phyloP scores from a whole-genome alignment of 2,113 vertebrate species.

The Noctilio leporinus region DNA sequence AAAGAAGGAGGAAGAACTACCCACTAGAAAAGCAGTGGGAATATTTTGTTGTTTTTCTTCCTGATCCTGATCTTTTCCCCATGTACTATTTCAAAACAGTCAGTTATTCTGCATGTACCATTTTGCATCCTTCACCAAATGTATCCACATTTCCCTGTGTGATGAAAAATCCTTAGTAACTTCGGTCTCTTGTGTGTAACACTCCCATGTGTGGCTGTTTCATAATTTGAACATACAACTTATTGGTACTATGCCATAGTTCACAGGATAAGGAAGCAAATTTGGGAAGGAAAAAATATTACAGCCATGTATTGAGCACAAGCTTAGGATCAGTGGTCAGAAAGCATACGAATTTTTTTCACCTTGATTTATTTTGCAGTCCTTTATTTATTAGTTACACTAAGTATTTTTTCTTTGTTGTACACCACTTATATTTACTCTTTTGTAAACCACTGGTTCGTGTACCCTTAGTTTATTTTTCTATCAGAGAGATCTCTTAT shows the following conservation, averaged over 20 bases:
- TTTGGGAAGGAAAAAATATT: neutral
- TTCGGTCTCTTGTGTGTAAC: neutral
- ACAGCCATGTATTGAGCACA: neutral
- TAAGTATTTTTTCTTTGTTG: neutral
- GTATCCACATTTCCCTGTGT: neutral
- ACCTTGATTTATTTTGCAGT: neutral
- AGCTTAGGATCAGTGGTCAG: neutral
- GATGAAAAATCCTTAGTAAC: neutral
- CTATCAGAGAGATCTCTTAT: neutral
- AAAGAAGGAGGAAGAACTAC: fast-evolving
- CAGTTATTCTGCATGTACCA: neutral
- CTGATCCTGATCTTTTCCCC: neutral
- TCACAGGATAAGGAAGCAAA: neutral
- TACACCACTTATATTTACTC: neutral
- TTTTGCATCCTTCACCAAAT: neutral
- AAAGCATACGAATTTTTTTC: neutral
- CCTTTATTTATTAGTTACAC: neutral
- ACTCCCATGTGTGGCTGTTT: neutral
- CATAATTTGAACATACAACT: neutral
- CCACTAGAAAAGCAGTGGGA: neutral
- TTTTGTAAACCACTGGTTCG: neutral
- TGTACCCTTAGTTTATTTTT: neutral
- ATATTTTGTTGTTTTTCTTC: neutral
- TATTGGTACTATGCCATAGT: neutral
- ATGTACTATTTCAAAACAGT: neutral